These are phyloP conservation scores for Coregonus ussuriensis DNA, from an alignment of 2,797 vertebrate species.

Conservation along the genomic window DNA sequence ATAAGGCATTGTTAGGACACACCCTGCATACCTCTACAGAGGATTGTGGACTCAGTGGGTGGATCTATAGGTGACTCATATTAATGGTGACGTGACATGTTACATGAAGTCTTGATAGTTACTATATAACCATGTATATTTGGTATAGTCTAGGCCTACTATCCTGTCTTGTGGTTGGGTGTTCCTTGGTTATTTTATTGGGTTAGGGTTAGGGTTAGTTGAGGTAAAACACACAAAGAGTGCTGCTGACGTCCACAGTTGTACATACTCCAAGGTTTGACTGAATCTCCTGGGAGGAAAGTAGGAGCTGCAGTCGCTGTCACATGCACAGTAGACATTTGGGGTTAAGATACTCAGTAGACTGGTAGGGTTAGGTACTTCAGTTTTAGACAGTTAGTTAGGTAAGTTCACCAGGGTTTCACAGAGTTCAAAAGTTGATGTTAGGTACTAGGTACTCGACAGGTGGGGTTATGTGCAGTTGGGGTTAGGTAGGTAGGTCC, in stretches of 20 bases:
- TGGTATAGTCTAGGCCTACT: too few relatives aligned
- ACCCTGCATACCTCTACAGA: background rate
- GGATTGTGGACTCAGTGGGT: too few relatives aligned
- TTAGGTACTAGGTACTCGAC: background rate
- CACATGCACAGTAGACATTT: constrained; percentile 53
- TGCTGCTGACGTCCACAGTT: background rate
- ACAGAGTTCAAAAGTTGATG: background rate
- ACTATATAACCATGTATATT: too few relatives aligned
- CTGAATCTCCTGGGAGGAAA: background rate
- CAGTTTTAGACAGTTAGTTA: background rate
- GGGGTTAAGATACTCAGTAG: background rate
- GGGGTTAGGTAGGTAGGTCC: background rate
- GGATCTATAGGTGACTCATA: background rate
- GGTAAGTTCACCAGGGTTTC: background rate
- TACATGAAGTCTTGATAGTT: too few relatives aligned
- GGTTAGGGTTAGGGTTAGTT: too few relatives aligned
- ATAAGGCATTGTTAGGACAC: constrained; percentile 37
- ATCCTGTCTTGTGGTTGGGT: too few relatives aligned
- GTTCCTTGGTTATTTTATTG: too few relatives aligned
- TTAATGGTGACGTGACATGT: background rate
- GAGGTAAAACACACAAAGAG: background rate
- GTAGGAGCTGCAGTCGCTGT: constrained; percentile 48
- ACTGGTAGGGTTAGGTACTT: background rate
- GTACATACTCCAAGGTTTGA: background rate
- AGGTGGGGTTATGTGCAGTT: background rate